A percentile compares a stretch with the other conserved stretches of the same genome.
phyloP scores from a whole-genome alignment of 2,797 vertebrate species.

The Diplodus puntazzo region DNA sequence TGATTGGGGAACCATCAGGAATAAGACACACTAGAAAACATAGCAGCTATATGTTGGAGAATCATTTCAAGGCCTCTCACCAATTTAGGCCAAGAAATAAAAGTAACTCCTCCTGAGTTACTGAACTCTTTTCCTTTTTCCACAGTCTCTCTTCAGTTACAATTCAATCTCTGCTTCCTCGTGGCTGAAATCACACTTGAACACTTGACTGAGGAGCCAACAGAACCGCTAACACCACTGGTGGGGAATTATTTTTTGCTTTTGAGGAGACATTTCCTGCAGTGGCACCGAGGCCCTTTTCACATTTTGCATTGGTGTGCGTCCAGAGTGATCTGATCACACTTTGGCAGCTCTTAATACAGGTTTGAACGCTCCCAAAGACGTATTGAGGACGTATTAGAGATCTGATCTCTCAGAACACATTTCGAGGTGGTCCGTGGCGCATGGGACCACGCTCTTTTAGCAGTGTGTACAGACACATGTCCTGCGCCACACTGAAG shows the following conservation, averaged over 20 bases:
- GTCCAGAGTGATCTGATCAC: no score
- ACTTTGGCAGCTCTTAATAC: no score
- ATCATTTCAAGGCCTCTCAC: constrained; percentile 8
- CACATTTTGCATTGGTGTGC: no score
- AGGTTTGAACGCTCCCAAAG: no score
- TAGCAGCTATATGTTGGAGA: constrained; percentile 26
- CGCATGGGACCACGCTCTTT: no score
- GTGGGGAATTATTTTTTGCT: constrained; percentile 19
- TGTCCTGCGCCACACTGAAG: no score
- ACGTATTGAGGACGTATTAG: no score
- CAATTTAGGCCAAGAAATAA: constrained; percentile 11
- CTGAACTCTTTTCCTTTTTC: constrained; percentile 12
- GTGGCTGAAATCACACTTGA: constrained; percentile 13
- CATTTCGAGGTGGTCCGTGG: no score
- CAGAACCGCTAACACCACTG: background rate
- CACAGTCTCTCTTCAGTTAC: constrained; percentile 12
- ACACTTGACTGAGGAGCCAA: background rate
- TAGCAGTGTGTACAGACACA: no score
- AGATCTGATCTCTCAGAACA: no score
- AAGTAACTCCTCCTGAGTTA: constrained; percentile 6
- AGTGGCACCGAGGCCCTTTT: background rate
- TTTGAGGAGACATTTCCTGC: constrained; percentile 18
- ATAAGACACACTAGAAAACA: constrained; percentile 8
- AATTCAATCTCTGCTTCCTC: constrained; percentile 12
- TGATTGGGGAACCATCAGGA: constrained; percentile 7